A percentile compares a stretch with the other conserved stretches of the same genome.
These are phyloP conservation scores for Uloborus diversus DNA, from an alignment of 1,140 invertebrate genomes.

Conservation along the genomic window DNA sequence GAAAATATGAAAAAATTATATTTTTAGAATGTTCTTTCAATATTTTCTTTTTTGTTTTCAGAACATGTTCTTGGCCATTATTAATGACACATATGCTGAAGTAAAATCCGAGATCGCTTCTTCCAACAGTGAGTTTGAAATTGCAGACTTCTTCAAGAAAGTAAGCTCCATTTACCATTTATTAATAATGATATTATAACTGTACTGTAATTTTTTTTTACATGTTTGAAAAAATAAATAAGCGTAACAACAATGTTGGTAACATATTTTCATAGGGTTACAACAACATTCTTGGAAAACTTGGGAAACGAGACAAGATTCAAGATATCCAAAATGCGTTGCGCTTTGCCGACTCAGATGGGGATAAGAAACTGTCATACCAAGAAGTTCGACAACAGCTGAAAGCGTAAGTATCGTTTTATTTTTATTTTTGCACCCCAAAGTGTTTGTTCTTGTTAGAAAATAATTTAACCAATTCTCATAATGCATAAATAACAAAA, in stretches of 20 bases:
- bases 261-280: conserved; percentile 64
- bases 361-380: conserved; percentile 67
- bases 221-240: neutral
- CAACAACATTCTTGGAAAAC: conserved; percentile 68
- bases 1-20: no score
- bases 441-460: conserved; percentile 56
- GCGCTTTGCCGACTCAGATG: conserved; percentile 68
- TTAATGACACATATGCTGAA: conserved; percentile 79
- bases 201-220: neutral
- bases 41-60: conserved; percentile 14
- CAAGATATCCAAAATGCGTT: conserved; percentile 70
- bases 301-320: conserved; percentile 69
- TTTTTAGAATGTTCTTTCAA: no score
- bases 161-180: conserved; percentile 12
- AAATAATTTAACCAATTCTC: no score
- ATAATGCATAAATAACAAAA: no score
- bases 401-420: conserved; percentile 66
- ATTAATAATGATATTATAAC: neutral
- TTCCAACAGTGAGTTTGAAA: conserved; percentile 74
- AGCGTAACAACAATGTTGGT: no score
- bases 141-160: conserved; percentile 72
- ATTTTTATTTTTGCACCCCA: conserved; percentile 60
- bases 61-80: conserved; percentile 88
- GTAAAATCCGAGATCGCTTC: conserved; percentile 77
- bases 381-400: conserved; percentile 67